Base-by-base conservation (phyloP, 2,888 invertebrate genomes). In the Tanytarsus gracilentus region DNA sequence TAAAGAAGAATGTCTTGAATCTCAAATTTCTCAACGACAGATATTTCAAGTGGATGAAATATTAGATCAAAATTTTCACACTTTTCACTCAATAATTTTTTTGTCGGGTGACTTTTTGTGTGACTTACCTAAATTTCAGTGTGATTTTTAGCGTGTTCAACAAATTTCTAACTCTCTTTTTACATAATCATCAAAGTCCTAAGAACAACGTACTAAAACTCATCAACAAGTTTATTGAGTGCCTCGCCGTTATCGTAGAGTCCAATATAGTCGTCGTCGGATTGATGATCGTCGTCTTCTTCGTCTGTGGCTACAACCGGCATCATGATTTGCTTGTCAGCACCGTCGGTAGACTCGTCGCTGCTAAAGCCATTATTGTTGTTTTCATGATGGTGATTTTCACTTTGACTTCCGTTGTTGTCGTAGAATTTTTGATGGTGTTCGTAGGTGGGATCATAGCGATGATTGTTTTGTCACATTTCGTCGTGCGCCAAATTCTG, bases 271-370 rank as follows among this genome's bases (percentile, higher is more conserved):
- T 64, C 27, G 53, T 52, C 27, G 59, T 50, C 21, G 52, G 63
- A 40, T 50, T 64, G 29, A 61, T 61, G 61, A 29, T 62, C 62
- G 4, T 51, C 50, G 27, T 62, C 62, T 16, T 56, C 61, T 33
- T 58, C 62, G 30, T 63, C 61, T 9, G n/a, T 39, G 4, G 44
- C 29, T 16, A 44, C 58, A 27, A 48, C 29, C 14, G 58, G 58
- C 58, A 58, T 58, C 58, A 58, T 58, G 18, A 58, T 58, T 44
- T 44, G 44, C 16, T 58, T 58, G 27, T 55, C 55, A n/a, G n/a
- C n/a, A 23, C 48, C 48, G 23, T 58, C 58, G 2, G 11, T 44
- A 4, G 58, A 58, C 3, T 58, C 58, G 48, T 58, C 58, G n/a
- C 58, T 58, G 30, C 58, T 58, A 18, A 58, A 58, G n/a, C 40